phyloP scores from a whole-genome alignment of 2,797 vertebrate genomes.

The Enteromius argenteus region DNA sequence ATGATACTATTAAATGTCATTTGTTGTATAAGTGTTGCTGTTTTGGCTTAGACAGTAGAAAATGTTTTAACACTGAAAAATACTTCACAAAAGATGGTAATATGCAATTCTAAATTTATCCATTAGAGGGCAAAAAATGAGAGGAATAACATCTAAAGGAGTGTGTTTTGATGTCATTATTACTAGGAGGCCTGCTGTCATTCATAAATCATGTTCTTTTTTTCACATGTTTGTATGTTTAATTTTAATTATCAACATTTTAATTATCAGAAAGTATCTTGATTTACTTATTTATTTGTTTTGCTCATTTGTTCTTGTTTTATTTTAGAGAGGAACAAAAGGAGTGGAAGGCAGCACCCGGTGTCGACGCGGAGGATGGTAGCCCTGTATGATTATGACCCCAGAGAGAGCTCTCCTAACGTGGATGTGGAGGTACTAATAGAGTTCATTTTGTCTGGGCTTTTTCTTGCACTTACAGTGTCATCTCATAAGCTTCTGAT shows the following conservation, averaged over 20 bases:
- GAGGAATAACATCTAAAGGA: background rate
- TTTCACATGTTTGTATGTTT: constrained; percentile 6
- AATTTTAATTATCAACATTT: background rate
- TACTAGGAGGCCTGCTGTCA: background rate
- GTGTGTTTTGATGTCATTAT: background rate
- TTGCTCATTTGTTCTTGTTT: background rate
- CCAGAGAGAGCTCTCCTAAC: constrained; percentile 96
- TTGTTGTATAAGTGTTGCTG: background rate
- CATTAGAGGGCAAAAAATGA: background rate
- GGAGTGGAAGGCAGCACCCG: constrained; percentile 81
- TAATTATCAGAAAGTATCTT: background rate
- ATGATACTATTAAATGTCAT: background rate
- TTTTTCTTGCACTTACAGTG: constrained; percentile 15
- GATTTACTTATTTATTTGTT: background rate
- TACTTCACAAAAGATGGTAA: background rate
- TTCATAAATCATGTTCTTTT: constrained; percentile 30
- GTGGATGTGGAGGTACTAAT: constrained; percentile 92
- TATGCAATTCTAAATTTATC: background rate
- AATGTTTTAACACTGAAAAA: background rate
- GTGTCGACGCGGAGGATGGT: constrained; percentile 89
- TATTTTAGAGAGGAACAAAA: constrained; percentile 87
- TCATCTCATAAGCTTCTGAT: constrained; percentile 13
- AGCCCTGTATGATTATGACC: constrained; percentile 96
- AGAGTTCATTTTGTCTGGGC: background rate
- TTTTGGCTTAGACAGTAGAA: background rate